Evolutionary conservation across 2,888 invertebrate genomes (phyloP).

Genomic region (Eupithecia tripunctaria): DNA sequence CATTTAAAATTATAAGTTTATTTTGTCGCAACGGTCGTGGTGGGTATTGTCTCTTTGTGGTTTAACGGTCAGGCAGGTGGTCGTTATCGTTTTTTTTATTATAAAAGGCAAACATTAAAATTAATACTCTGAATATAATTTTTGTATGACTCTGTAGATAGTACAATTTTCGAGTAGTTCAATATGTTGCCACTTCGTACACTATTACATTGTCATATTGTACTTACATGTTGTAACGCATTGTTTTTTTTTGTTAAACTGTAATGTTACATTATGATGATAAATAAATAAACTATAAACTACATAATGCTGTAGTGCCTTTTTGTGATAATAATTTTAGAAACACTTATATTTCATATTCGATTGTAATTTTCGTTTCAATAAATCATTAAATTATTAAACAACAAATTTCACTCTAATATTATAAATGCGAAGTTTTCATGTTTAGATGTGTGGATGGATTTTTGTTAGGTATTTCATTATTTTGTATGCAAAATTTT

Average conservation of each 20-base stretch:
- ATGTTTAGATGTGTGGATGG: too few relatives aligned
- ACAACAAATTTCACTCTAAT: background rate
- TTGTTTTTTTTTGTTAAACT: too few relatives aligned
- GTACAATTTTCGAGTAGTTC: background rate
- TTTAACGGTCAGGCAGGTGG: constrained; percentile 10
- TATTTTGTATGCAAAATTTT: too few relatives aligned
- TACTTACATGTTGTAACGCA: too few relatives aligned
- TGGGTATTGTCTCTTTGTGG: constrained; percentile 28
- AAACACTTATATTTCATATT: background rate
- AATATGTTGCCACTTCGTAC: background rate
- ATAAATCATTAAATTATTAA: too few relatives aligned
- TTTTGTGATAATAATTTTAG: background rate
- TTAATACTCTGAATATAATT: background rate
- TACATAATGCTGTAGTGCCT: background rate
- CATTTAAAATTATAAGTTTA: constrained; percentile 39
- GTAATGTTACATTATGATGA: too few relatives aligned
- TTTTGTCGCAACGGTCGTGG: constrained; percentile 35
- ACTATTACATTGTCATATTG: too few relatives aligned
- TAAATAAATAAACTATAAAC: too few relatives aligned
- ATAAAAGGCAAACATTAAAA: background rate
- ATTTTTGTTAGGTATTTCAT: too few relatives aligned
- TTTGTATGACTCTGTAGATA: background rate
- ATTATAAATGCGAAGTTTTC: background rate
- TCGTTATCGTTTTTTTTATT: background rate
- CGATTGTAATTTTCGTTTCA: too few relatives aligned